Conservation (phyloP, 2,888 invertebrate species). For the Frankliniella intonsa region DNA sequence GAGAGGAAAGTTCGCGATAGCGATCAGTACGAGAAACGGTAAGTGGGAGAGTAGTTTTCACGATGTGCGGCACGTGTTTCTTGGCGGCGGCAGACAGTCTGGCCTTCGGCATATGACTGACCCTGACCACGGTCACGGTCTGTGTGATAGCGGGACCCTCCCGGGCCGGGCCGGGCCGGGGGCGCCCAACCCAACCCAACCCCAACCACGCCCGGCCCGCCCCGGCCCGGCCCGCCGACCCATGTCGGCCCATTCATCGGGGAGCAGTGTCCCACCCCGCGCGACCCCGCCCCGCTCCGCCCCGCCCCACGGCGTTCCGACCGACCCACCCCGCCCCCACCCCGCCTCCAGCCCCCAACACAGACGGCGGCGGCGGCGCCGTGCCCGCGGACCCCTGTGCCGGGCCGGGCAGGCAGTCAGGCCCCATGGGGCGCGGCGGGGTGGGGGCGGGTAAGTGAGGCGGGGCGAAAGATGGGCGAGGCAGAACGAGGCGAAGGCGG, state of each 20-base stretch:
- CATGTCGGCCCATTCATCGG: neutral
- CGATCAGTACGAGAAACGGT: neutral
- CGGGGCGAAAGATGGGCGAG: neutral
- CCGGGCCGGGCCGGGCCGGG: neutral
- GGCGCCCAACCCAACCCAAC: neutral
- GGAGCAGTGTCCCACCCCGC: neutral
- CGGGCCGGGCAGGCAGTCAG: neutral
- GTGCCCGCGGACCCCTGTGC: neutral
- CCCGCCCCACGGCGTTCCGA: neutral
- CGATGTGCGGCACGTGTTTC: neutral
- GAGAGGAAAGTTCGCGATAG: no score
- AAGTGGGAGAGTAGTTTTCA: neutral
- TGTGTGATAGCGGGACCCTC: neutral
- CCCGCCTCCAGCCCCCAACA: neutral
- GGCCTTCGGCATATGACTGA: neutral
- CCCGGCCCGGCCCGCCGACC: neutral
- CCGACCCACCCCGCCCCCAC: neutral
- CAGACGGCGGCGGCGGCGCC: neutral
- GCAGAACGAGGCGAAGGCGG: no score
- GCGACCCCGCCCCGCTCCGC: neutral
- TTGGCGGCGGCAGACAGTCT: neutral
- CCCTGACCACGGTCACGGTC: constrained; percentile 10
- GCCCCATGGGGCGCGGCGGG: neutral
- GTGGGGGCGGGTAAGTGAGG: neutral
- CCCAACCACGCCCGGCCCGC: neutral